phyloP scores from a whole-genome alignment of 2,113 vertebrate species.

The Amia ocellicauda region DNA sequence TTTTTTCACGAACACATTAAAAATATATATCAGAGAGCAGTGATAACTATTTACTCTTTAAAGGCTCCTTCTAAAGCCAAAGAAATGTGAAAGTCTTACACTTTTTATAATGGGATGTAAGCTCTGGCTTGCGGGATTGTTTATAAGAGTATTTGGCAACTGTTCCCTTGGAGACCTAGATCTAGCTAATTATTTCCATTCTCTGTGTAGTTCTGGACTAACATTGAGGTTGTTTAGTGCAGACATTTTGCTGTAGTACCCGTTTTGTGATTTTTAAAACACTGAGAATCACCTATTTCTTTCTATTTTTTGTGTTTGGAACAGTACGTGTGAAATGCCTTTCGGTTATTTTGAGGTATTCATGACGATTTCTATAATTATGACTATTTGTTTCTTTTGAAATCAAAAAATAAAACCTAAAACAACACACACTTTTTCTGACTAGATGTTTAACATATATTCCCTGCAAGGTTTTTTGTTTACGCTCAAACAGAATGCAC shows the following conservation, averaged over 20 bases:
- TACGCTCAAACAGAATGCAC: too few species aligned
- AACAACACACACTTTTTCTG: too few species aligned
- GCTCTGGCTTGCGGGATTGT: conserved; percentile 44
- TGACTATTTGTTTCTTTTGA: too few species aligned
- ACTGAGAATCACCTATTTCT: too few species aligned
- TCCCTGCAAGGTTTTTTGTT: too few species aligned
- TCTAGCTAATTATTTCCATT: conserved; percentile 58
- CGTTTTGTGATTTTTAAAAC: too few species aligned
- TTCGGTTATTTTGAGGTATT: too few species aligned
- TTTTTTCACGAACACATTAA: not conserved
- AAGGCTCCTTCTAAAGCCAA: not conserved
- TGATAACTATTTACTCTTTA: not conserved
- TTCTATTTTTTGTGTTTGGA: too few species aligned
- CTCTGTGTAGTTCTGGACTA: conserved; percentile 24
- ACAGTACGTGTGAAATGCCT: too few species aligned
- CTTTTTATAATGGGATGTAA: conserved; percentile 32
- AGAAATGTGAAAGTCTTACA: conserved; percentile 17
- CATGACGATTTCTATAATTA: too few species aligned
- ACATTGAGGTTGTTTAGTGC: conserved; percentile 26
- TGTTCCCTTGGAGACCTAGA: conserved; percentile 46
- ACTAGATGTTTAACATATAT: too few species aligned
- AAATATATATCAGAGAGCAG: conserved; percentile 8
- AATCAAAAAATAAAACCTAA: too few species aligned
- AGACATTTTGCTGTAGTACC: conserved; percentile 17
- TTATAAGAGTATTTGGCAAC: conserved; percentile 52